phyloP scores from a whole-genome alignment of 2,797 vertebrate genomes.

The Neosilurus hyrtlii region DNA sequence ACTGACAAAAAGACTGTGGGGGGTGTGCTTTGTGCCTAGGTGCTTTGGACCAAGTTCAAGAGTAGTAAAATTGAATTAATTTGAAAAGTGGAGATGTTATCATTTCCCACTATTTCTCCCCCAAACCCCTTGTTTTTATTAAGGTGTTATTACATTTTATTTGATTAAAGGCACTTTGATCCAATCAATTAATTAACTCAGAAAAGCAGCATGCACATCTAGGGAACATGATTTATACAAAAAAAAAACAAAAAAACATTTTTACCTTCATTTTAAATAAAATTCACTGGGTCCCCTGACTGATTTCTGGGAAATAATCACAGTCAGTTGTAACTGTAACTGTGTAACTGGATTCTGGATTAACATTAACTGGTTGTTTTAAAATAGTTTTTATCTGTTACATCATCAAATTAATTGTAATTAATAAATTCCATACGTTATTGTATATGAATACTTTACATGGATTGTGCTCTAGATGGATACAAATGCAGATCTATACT shows the following conservation, averaged over 20 bases:
- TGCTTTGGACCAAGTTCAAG: constrained; percentile 78
- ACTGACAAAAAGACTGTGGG: constrained; percentile 21
- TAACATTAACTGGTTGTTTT: background rate
- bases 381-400: background rate
- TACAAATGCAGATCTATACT: background rate
- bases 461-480: too few relatives aligned
- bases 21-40: constrained; percentile 36
- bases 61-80: constrained; percentile 84
- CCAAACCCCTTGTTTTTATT: constrained; percentile 80
- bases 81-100: constrained; percentile 82
- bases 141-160: constrained; percentile 82
- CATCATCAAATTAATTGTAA: background rate
- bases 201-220: constrained; percentile 76
- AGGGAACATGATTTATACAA: constrained; percentile 72
- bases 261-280: constrained; percentile 67
- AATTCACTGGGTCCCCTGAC: constrained; percentile 65
- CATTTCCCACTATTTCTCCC: constrained; percentile 71
- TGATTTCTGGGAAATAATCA: background rate
- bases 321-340: background rate
- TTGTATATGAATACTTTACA: too few relatives aligned
- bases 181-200: constrained; percentile 84
- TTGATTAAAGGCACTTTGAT: constrained; percentile 83
- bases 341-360: background rate
- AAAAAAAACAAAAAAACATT: constrained; percentile 48
- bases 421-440: too few relatives aligned